These are phyloP conservation scores for Sinocyclocheilus maitianheensis DNA, from an alignment of 2,113 vertebrate species.

Conservation along the genomic window DNA sequence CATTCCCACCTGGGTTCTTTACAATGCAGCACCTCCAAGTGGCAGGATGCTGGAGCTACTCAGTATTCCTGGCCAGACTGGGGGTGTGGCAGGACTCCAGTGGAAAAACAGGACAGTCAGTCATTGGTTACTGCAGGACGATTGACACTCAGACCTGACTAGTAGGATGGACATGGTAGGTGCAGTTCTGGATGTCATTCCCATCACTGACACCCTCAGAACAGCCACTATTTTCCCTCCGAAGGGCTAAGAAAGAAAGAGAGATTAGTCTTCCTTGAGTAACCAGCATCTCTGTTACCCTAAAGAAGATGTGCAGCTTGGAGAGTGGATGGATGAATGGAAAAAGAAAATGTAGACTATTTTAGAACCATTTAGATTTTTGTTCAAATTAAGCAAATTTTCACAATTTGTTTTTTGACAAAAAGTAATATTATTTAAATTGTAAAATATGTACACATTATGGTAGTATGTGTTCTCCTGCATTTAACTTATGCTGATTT, in stretches of 20 bases:
- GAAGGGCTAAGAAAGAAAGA: conserved; percentile 59
- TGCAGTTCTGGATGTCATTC: conserved; percentile 69
- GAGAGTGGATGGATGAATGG: no score
- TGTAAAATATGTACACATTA: neutral
- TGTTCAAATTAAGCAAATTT: no score
- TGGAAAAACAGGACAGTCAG: conserved; percentile 68
- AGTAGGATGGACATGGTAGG: conserved; percentile 73
- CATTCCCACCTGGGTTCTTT: conserved; percentile 68
- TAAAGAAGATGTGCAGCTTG: neutral
- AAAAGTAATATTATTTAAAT: no score
- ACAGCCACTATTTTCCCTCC: conserved; percentile 70
- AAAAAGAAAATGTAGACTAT: neutral
- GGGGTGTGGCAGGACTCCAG: conserved; percentile 69
- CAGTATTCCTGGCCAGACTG: conserved; percentile 74
- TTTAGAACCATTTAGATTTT: no score
- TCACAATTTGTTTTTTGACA: no score
- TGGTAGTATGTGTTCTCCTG: neutral
- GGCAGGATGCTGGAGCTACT: conserved; percentile 71
- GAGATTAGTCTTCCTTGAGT: neutral
- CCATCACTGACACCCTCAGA: conserved; percentile 65
- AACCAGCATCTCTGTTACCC: neutral
- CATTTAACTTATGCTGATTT: neutral
- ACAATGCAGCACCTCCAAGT: conserved; percentile 73
- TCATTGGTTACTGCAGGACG: conserved; percentile 60
- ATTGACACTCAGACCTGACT: conserved; percentile 74